Evolutionary conservation across 1,140 invertebrate species (phyloP), one percentile per base, ranked within the genome.

Genomic region (Drosophila azteca): DNA sequence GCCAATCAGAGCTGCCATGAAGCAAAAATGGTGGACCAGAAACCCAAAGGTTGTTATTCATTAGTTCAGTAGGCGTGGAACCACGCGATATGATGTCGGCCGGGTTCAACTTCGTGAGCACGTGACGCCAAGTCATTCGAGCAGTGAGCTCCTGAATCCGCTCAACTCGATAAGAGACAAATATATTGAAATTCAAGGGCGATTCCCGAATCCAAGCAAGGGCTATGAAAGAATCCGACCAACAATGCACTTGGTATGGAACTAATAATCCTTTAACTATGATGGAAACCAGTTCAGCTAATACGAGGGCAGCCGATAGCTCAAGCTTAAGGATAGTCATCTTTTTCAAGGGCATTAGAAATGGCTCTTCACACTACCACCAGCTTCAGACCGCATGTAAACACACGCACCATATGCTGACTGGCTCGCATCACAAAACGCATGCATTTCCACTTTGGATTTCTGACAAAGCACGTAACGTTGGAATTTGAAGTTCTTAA

Each of bases 21-120:
- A n/a, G n/a, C n/a, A n/a, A n/a, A n/a, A n/a, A n/a, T n/a, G n/a
- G n/a, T n/a, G n/a, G n/a, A n/a, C n/a, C n/a, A n/a, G n/a, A n/a
- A n/a, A n/a, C n/a, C n/a, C n/a, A n/a, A n/a, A n/a, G n/a, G n/a
- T n/a, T n/a, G n/a, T n/a, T n/a, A n/a, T n/a, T n/a, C n/a, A n/a
- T n/a, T n/a, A n/a, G n/a, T n/a, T n/a, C n/a, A n/a, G n/a, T n/a
- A n/a, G n/a, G n/a, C n/a, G n/a, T n/a, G n/a, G n/a, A n/a, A n/a
- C n/a, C n/a, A n/a, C n/a, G n/a, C n/a, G n/a, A 44, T 24, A 55
- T 15, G 20, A 55, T 55, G n/a, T 55, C 53, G 9, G 22, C 53
- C 17, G 43, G 22, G n/a, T n/a, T n/a, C n/a, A n/a, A n/a, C n/a
- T n/a, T n/a, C n/a, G n/a, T n/a, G n/a, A n/a, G n/a, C n/a, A 46